A percentile compares a stretch with the other conserved stretches of the same genome.
phyloP scores from a whole-genome alignment of 2,113 vertebrate genomes.

The Dolichotis patagonum region DNA sequence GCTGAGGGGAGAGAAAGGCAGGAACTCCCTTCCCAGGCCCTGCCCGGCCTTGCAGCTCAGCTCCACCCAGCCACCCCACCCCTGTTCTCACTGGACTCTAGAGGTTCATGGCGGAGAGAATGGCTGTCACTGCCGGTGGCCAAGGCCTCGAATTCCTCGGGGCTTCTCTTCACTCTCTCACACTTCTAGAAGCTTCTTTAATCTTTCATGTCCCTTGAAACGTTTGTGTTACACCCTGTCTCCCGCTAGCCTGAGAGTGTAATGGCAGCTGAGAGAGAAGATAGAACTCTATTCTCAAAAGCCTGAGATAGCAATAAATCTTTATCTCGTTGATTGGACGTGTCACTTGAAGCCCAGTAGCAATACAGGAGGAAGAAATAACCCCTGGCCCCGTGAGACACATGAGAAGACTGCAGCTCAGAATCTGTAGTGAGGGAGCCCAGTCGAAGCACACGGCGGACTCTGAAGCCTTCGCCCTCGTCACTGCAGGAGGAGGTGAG shows the following conservation, averaged over 20 bases:
- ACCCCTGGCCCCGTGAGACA: neutral
- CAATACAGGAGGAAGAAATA: neutral
- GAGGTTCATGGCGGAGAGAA: neutral
- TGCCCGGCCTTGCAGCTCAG: neutral
- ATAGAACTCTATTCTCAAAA: neutral
- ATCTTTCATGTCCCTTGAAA: constrained; percentile 26
- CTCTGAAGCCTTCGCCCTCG: neutral
- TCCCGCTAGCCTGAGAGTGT: neutral
- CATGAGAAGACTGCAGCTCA: neutral
- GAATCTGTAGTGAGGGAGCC: neutral
- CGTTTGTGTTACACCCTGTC: neutral
- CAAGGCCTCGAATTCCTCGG: neutral
- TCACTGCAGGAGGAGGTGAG: neutral
- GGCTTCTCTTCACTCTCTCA: neutral
- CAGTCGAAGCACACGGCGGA: neutral
- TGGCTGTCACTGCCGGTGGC: neutral
- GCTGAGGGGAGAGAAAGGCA: neutral
- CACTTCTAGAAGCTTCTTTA: neutral
- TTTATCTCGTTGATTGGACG: neutral
- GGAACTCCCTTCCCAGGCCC: neutral
- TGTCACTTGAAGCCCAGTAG: neutral
- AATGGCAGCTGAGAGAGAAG: constrained; percentile 1
- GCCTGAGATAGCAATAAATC: neutral
- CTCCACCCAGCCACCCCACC: neutral
- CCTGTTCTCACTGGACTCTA: neutral